Evolutionary conservation across 2,888 invertebrate genomes (phyloP).

Genomic region (Biston stratarius): DNA sequence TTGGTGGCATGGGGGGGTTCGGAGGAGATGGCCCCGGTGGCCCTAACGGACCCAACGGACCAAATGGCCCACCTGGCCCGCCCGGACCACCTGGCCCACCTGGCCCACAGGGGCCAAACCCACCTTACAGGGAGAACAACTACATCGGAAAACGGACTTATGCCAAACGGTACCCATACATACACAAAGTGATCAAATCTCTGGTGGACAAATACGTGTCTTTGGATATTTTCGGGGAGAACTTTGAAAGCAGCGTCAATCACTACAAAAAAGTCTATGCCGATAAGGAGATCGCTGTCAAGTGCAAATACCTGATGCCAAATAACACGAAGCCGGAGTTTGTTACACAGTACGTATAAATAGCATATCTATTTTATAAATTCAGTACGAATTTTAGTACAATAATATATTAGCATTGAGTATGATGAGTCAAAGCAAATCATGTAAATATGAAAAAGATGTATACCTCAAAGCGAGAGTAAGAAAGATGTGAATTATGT

Average conservation of each 20-base stretch:
- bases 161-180: constrained; percentile 72
- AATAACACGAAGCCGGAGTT: constrained; percentile 61
- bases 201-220: constrained; percentile 73
- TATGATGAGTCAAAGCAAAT: neutral
- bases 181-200: constrained; percentile 69
- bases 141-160: constrained; percentile 71
- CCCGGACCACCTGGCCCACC: constrained; percentile 36
- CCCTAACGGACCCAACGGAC: constrained; percentile 36
- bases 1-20: constrained; percentile 47
- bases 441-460: neutral
- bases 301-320: constrained; percentile 69
- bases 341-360: constrained; percentile 53
- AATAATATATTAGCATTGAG: neutral
- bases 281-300: constrained; percentile 69
- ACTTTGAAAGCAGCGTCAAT: constrained; percentile 58
- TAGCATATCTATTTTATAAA: constrained; percentile 38
- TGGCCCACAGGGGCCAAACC: neutral
- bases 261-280: constrained; percentile 64
- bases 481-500: too few species aligned
- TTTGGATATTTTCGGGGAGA: constrained; percentile 61
- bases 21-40: constrained; percentile 40
- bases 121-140: constrained; percentile 54
- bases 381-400: neutral
- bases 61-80: constrained; percentile 50
- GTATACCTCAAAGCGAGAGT: too few species aligned